These are phyloP conservation scores for Medauroidea extradentata DNA, from an alignment of 1,140 invertebrate genomes.

Conservation along the genomic window DNA sequence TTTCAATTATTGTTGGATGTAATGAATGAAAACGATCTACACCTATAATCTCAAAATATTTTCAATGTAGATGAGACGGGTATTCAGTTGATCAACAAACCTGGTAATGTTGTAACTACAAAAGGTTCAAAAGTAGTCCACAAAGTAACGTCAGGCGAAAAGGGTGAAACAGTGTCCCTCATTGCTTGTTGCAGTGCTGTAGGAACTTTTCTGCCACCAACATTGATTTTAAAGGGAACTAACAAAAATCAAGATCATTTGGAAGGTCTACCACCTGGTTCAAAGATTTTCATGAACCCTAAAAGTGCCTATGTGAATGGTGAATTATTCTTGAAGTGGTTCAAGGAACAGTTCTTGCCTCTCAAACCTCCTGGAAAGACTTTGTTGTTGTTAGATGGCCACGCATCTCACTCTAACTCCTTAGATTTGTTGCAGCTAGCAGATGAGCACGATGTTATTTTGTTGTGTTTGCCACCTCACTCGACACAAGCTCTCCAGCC, in stretches of 20 bases:
- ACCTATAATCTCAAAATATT: constrained; percentile 35
- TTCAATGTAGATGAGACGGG: constrained; percentile 43
- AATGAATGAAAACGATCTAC: constrained; percentile 30
- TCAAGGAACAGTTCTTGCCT: too few relatives aligned
- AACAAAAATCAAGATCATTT: too few relatives aligned
- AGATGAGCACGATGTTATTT: constrained; percentile 26
- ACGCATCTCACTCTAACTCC: constrained; percentile 21
- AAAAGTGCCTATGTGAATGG: too few relatives aligned
- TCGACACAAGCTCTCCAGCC: constrained; percentile 32
- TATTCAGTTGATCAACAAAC: constrained; percentile 39
- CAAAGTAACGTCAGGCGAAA: constrained; percentile 35
- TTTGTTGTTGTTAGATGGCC: constrained; percentile 24
- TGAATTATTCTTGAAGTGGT: too few relatives aligned
- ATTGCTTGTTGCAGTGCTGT: too few relatives aligned
- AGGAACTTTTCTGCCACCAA: too few relatives aligned
- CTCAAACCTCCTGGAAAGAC: constrained; percentile 24
- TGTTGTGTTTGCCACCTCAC: constrained; percentile 32
- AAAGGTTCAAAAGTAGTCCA: constrained; percentile 39
- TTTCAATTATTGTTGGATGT: constrained; percentile 31
- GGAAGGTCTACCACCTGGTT: too few relatives aligned
- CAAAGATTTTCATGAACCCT: too few relatives aligned
- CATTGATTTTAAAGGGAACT: constrained; percentile 26
- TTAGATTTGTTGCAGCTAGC: constrained; percentile 26
- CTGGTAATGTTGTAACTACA: constrained; percentile 37
- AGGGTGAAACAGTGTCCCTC: constrained; percentile 36